Percentiles rank a stretch among this genome's conserved stretches.
These are phyloP conservation scores for Brachionus rotundiformis DNA, from an alignment of 1,140 invertebrate genomes.

Conservation along the genomic window DNA sequence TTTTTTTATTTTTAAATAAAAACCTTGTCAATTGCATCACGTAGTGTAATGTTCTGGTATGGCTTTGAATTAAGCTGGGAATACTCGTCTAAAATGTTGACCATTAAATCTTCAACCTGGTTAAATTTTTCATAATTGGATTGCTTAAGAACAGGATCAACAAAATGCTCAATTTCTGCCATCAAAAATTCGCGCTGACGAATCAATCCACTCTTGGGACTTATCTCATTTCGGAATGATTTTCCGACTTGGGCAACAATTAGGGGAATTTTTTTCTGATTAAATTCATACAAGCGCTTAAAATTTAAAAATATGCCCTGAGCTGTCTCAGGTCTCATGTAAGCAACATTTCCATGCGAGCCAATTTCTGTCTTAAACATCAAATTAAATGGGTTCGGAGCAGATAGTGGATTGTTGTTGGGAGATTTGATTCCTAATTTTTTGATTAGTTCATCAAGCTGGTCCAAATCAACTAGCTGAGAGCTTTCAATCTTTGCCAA, in stretches of 20 bases:
- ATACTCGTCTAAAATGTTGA: constrained; percentile 87
- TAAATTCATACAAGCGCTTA: constrained; percentile 91
- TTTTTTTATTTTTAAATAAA: constrained; percentile 54
- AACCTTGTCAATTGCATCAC: constrained; percentile 62
- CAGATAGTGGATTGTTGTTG: constrained; percentile 84
- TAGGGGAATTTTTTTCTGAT: constrained; percentile 92
- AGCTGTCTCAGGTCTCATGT: constrained; percentile 92
- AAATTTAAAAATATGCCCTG: constrained; percentile 99
- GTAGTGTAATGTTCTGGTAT: constrained; percentile 58
- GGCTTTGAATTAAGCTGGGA: constrained; percentile 80
- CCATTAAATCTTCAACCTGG: constrained; percentile 71
- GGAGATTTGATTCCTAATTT: constrained; percentile 93
- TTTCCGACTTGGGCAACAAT: constrained; percentile 96
- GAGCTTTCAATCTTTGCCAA: constrained; percentile 64
- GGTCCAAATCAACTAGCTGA: constrained; percentile 81
- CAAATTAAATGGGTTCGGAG: constrained; percentile 94
- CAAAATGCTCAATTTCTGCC: constrained; percentile 99
- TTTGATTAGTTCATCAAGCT: constrained; percentile 79
- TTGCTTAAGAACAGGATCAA: constrained; percentile 82
- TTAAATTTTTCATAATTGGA: constrained; percentile 89
- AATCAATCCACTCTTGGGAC: constrained; percentile 90
- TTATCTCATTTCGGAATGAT: constrained; percentile 98
- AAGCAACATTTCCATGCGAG: constrained; percentile 86
- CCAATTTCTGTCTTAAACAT: constrained; percentile 97
- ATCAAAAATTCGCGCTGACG: constrained; percentile 96